Conservation (phyloP, 1,140 invertebrate genomes). For the Solenopsis fugax region DNA sequence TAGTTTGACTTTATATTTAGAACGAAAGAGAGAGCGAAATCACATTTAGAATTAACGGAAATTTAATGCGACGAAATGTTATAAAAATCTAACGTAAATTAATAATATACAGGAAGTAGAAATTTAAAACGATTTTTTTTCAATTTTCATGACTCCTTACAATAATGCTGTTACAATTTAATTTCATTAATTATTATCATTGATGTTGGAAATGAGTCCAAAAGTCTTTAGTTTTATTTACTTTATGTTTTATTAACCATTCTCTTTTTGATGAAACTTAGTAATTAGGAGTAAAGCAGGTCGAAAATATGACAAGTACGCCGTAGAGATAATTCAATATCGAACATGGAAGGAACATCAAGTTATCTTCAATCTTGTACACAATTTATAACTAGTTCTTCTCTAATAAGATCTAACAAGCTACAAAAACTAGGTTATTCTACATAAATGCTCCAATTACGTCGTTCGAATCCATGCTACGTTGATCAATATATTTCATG, state of each 20-base stretch:
- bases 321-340: not conserved
- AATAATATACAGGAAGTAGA: not conserved
- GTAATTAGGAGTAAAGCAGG: not conserved
- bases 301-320: not conserved
- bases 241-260: not conserved
- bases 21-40: not conserved
- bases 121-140: not conserved
- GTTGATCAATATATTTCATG: constrained; percentile 27
- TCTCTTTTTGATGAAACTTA: not conserved
- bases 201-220: not conserved
- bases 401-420: constrained; percentile 22
- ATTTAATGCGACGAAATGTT: not conserved
- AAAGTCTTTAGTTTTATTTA: not conserved
- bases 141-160: not conserved
- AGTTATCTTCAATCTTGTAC: not conserved
- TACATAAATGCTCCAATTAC: not conserved
- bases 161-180: not conserved
- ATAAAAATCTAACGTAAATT: not conserved
- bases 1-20: not conserved
- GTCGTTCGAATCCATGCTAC: not conserved
- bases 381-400: not conserved
- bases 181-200: not conserved
- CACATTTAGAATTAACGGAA: not conserved
- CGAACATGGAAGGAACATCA: not conserved
- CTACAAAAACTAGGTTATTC: constrained; percentile 8